Percentiles rank a stretch among this genome's conserved stretches.
These are phyloP conservation scores for Eulemur rufifrons DNA, from an alignment of 2,113 vertebrate species.

Conservation along the genomic window DNA sequence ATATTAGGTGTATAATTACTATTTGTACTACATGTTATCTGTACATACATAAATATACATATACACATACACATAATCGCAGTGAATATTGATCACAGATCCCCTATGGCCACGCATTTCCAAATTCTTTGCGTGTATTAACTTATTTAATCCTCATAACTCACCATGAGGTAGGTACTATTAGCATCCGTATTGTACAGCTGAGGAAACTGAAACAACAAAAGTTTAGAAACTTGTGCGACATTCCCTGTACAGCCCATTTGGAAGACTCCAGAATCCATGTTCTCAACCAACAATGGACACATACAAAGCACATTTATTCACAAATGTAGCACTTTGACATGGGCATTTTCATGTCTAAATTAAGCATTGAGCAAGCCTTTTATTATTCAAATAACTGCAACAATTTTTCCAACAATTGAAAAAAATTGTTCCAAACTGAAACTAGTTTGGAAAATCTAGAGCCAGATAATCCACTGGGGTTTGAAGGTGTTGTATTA, in stretches of 20 bases:
- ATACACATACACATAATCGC: neutral
- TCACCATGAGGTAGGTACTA: neutral
- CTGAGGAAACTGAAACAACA: neutral
- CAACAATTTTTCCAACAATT: neutral
- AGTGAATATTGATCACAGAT: neutral
- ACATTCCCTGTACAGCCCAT: neutral
- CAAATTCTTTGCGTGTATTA: neutral
- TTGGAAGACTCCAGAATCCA: neutral
- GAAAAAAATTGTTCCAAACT: neutral
- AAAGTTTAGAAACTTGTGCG: neutral
- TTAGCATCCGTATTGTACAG: neutral
- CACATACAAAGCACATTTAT: neutral
- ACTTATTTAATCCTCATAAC: neutral
- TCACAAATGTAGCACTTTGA: neutral
- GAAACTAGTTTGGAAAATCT: slow-evolving; percentile 32
- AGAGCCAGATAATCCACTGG: slow-evolving; percentile 14
- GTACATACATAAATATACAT: neutral
- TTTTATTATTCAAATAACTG: slow-evolving; percentile 45
- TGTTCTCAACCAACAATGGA: neutral
- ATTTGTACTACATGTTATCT: neutral
- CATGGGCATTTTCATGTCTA: neutral
- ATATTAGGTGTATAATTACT: neutral
- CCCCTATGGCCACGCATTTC: neutral
- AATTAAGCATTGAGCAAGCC: neutral
- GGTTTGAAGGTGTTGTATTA: slow-evolving; percentile 38